A percentile compares a stretch with the other conserved stretches of the same genome.
phyloP scores from a whole-genome alignment of 2,888 invertebrate species.

The Catocala sponsa region DNA sequence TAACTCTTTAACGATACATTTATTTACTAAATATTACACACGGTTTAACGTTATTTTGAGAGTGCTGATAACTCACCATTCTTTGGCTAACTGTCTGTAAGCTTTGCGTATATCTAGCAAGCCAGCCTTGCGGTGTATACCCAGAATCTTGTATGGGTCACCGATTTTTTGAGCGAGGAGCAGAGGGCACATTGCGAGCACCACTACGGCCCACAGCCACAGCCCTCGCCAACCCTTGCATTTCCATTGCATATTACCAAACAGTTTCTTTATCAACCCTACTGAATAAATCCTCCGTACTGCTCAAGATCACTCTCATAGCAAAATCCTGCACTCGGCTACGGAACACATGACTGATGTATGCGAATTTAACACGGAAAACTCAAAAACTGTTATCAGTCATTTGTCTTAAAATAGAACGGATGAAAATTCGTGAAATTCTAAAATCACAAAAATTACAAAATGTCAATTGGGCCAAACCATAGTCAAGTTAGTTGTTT shows the following conservation, averaged over 20 bases:
- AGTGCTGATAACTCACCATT: conserved; percentile 91
- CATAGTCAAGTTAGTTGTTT: conserved; percentile 56
- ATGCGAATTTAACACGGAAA: conserved; percentile 59
- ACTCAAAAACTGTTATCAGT: conserved; percentile 76
- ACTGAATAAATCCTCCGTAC: conserved; percentile 55
- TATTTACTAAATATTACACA: no score
- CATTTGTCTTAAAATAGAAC: conserved; percentile 85
- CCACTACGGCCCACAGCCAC: conserved; percentile 71
- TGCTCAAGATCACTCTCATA: conserved; percentile 67
- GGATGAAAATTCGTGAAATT: conserved; percentile 75
- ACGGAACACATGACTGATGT: conserved; percentile 64
- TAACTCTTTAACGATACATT: neutral
- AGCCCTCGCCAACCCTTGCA: conserved; percentile 73
- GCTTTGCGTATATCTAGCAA: conserved; percentile 95
- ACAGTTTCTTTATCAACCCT: conserved; percentile 53
- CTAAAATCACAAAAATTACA: conserved; percentile 71
- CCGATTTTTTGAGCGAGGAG: conserved; percentile 84
- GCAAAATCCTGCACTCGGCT: conserved; percentile 50
- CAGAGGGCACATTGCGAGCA: conserved; percentile 62
- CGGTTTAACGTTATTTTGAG: neutral
- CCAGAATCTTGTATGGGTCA: conserved; percentile 95
- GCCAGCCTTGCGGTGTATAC: conserved; percentile 92
- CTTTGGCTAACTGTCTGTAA: conserved; percentile 96
- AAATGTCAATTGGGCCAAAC: conserved; percentile 65
- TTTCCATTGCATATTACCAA: conserved; percentile 84